These are phyloP conservation scores for Rhea americana DNA, from an alignment of 2,113 vertebrate genomes.

Conservation along the genomic window DNA sequence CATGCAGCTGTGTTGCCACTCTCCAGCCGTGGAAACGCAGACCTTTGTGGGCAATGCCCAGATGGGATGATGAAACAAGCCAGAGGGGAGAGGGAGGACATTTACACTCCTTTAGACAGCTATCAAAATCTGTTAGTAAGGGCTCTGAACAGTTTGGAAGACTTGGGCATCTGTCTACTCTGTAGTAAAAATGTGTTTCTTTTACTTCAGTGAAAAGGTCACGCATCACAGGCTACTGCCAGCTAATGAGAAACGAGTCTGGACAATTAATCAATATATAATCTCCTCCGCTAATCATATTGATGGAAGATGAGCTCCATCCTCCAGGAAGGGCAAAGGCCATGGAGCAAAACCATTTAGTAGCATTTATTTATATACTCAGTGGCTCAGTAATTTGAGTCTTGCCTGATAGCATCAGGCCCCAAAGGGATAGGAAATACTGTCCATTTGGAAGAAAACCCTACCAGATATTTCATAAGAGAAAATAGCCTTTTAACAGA, in stretches of 20 bases:
- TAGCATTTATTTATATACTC: slow-evolving; percentile 42
- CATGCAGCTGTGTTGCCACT: slow-evolving; percentile 15
- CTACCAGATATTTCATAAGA: neutral
- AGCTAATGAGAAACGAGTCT: slow-evolving; percentile 39
- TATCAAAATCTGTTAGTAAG: neutral
- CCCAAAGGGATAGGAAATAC: neutral
- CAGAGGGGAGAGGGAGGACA: neutral
- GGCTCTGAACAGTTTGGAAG: neutral
- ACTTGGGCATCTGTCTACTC: neutral
- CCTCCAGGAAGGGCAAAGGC: slow-evolving; percentile 44
- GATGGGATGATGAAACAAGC: neutral
- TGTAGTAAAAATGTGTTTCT: neutral
- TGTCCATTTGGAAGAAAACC: neutral
- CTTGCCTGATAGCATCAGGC: neutral
- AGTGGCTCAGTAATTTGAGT: slow-evolving; percentile 31
- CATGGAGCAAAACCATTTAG: slow-evolving; percentile 38
- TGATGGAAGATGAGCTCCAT: slow-evolving; percentile 44
- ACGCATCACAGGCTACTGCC: neutral
- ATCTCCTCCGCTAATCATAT: slow-evolving; percentile 41
- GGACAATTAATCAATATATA: slow-evolving; percentile 58
- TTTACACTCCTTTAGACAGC: neutral
- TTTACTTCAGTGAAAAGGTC: neutral
- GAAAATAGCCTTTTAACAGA: neutral
- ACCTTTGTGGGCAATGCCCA: neutral
- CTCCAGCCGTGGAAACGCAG: neutral